These are phyloP conservation scores for Pollimyrus isidori DNA, from an alignment of 2,113 vertebrate species.

Conservation along the genomic window DNA sequence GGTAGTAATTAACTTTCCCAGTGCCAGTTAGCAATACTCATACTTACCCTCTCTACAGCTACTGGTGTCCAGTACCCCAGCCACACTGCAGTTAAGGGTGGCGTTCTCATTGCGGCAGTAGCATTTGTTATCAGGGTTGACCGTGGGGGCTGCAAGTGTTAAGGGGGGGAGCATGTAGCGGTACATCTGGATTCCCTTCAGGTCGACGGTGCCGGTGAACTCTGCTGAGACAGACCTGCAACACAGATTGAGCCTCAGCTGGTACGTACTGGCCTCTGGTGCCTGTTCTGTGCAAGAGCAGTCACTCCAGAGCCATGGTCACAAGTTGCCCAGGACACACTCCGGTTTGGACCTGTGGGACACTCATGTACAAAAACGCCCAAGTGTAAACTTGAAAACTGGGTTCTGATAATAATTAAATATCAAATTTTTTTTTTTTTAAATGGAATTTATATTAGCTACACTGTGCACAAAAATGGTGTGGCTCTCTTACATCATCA, in stretches of 20 bases:
- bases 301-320: not conserved
- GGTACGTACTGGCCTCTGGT: conserved; percentile 44
- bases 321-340: not conserved
- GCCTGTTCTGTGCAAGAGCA: conserved; percentile 2
- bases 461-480: not conserved
- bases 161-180: conserved; percentile 63
- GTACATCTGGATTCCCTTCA: conserved; percentile 82
- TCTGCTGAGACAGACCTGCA: conserved; percentile 76
- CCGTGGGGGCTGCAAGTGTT: conserved; percentile 67
- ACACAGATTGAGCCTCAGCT: not conserved
- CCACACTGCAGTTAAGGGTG: conserved; percentile 69
- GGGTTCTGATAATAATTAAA: not conserved
- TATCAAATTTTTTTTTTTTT: too few species aligned
- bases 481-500: not conserved
- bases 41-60: conserved; percentile 67
- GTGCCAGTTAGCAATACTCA: not conserved
- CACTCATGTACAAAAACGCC: not conserved
- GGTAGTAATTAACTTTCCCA: not conserved
- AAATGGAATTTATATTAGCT: not conserved
- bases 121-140: conserved; percentile 74
- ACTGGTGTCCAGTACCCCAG: conserved; percentile 72
- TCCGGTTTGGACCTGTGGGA: not conserved
- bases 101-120: conserved; percentile 58
- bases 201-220: conserved; percentile 41
- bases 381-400: not conserved